Base-by-base conservation (phyloP, 2,113 vertebrate genomes). In the Actinemys pallida region DNA sequence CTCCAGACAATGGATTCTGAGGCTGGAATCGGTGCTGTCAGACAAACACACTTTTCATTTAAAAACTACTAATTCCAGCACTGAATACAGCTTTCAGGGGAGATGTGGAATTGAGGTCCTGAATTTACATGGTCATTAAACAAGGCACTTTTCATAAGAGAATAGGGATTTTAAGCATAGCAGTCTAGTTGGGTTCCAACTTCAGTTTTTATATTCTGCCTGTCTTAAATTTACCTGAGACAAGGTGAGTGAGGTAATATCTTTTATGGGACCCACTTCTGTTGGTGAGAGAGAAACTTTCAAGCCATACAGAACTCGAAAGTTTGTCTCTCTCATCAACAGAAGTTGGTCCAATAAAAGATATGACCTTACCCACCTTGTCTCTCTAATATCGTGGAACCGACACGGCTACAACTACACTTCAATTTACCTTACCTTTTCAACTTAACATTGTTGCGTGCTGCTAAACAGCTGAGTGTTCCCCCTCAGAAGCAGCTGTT, bases 11-110 rank as follows among this genome's bases (percentile, higher is more conserved):
- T 0, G 99, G 99, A 91, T 99, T 99, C 96, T 99, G 99, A 53
- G 99, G 98, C 98, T 99, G 99, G 97, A 99, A 99, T 53, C 99
- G 99, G 97, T 99, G 99, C 99, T 99, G 90, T 42, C 50, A 59
- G 83, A 79, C 20, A 47, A 29, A 25, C 2, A n/a, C 11, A 31
- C 6, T 8, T 27, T 81, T 86, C 24, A n/a, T 12, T 75, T 86
- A 4, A 72, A 22, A 19, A 72, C 17, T n/a, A 84, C 17, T 29
- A 52, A 82, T 47, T 49, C 24, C 39, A 87, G 42, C 17, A 35
- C n/a, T 72, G 19, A 39, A 10, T 72, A 39, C 35, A 24, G 22
- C 53, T 95, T 65, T 50, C 53, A n/a, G 80, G 42, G 29, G 10
- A 90, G 56, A 92, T 72, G 80, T 86, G 94, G 86, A 69, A 0